These are phyloP conservation scores for Neosilurus hyrtlii DNA, from an alignment of 2,797 vertebrate species.

Conservation along the genomic window DNA sequence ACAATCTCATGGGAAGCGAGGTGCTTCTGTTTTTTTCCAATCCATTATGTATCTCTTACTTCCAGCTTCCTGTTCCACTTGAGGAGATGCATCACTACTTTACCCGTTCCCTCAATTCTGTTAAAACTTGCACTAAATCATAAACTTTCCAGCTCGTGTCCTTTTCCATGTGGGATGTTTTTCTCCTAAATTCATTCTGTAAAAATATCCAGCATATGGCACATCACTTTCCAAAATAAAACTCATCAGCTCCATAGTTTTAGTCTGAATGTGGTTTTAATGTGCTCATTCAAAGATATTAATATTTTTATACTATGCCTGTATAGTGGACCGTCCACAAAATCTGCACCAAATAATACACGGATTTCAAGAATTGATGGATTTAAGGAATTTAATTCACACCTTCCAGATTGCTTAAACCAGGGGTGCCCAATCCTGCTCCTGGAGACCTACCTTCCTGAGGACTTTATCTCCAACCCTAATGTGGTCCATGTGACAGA, in stretches of 20 bases:
- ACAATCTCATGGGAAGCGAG: conserved; percentile 14
- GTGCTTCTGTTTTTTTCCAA: conserved; percentile 31
- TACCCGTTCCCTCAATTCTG: conserved; percentile 9
- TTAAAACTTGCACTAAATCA: conserved; percentile 22
- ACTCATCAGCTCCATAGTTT: neutral
- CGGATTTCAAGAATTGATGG: neutral
- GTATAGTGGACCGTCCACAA: neutral
- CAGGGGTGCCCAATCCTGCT: too few relatives aligned
- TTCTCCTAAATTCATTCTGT: neutral
- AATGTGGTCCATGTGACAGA: too few relatives aligned
- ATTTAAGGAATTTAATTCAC: too few relatives aligned
- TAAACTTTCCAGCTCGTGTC: conserved; percentile 24
- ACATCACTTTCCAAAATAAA: conserved; percentile 12
- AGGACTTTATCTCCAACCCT: too few relatives aligned
- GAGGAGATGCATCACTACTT: conserved; percentile 31
- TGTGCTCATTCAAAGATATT: neutral
- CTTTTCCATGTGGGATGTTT: conserved; percentile 10
- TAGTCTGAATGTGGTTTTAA: neutral
- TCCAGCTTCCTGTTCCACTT: conserved; percentile 34
- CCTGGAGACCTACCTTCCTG: too few relatives aligned
- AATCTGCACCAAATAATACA: neutral
- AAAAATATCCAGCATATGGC: conserved; percentile 5
- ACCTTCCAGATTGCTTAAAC: too few relatives aligned
- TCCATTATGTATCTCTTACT: conserved; percentile 19
- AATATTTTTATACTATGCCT: neutral